Conservation (phyloP, 2,888 invertebrate species). For the Muscina levida region DNA sequence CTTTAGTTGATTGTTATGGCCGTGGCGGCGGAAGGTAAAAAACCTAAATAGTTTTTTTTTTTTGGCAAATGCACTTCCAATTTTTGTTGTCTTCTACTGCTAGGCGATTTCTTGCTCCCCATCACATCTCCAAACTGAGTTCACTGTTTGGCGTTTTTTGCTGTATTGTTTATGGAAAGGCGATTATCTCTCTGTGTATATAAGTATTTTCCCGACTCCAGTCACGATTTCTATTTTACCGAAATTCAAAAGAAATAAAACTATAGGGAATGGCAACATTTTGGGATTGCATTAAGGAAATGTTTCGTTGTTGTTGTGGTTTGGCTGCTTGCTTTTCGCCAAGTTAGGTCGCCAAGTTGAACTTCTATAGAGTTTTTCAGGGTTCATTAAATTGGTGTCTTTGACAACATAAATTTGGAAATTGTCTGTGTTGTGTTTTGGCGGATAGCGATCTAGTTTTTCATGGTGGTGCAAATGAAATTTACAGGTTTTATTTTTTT, state of each 20-base stretch:
- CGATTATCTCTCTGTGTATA: too few relatives aligned
- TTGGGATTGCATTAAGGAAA: not conserved
- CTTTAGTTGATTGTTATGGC: slow-evolving; percentile 57
- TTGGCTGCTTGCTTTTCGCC: too few relatives aligned
- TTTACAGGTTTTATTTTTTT: slow-evolving; percentile 36
- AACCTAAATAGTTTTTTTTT: too few relatives aligned
- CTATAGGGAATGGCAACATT: not conserved
- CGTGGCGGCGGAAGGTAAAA: not conserved
- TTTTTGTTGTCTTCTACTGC: too few relatives aligned
- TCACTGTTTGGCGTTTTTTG: too few relatives aligned
- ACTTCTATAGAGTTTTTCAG: slow-evolving; percentile 53
- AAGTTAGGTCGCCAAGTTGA: slow-evolving; percentile 28
- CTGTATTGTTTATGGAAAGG: too few relatives aligned
- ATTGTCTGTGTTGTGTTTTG: too few relatives aligned
- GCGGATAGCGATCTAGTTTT: slow-evolving; percentile 22
- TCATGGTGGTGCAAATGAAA: slow-evolving; percentile 42
- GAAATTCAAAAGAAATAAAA: too few relatives aligned
- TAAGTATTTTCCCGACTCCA: not conserved
- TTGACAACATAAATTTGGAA: slow-evolving; percentile 45
- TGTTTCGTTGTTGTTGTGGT: slow-evolving; percentile 20
- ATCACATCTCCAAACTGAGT: too few relatives aligned
- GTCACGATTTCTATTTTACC: slow-evolving; percentile 53
- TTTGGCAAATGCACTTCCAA: too few relatives aligned
- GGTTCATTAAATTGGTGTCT: slow-evolving; percentile 64
- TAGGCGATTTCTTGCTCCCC: too few relatives aligned